Evolutionary conservation across 1,140 invertebrate genomes (phyloP), one percentile per base, ranked within the genome.

Genomic region (Drosophila obscura): DNA sequence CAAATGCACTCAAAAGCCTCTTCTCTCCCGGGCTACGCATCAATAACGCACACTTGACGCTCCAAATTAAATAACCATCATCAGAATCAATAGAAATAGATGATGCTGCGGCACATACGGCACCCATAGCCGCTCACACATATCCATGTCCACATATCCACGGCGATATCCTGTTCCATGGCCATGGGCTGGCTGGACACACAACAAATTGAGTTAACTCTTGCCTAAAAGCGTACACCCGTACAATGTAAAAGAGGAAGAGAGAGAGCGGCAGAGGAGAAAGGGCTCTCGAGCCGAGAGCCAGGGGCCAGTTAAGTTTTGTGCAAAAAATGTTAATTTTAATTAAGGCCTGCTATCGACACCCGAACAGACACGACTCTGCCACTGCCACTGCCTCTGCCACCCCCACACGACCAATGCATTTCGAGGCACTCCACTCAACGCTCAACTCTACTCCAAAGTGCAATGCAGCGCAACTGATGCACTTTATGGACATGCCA

Each of bases 311-410:
- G 72, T 77, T 73, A 84, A 88, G 83, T 87, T 85, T 88, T 88
- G 83, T 77, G 63, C 82, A 87, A 83, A 90, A 90, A 90, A 90
- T 90, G 88, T 90, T 90, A 90, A 90, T 90, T 89, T 89, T 89
- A 89, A 89, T 89, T 89, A 89, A 84, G 80, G 80, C 63, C 68
- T 82, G 87, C 87, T 90, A 90, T 90, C 87, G 83, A 85, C 82
- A 88, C 82, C 71, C 74, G 44, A 74, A 69, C 77, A 75, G 77
- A 67, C 77, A 49, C 26, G 58, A 39, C 11, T 13, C 11, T 39
- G 35, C 8, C 9, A 1, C 31, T 11, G 31, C 31, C 31, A 4
- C 31, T 9, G 31, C 31, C 31, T 1, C 31, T 9, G 8, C 35
- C 31, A 1, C 31, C 1, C 0, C 9, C 35, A 39, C 35, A 39